Conservation (phyloP, 1,140 invertebrate genomes). For the Platorchestia sp. region DNA sequence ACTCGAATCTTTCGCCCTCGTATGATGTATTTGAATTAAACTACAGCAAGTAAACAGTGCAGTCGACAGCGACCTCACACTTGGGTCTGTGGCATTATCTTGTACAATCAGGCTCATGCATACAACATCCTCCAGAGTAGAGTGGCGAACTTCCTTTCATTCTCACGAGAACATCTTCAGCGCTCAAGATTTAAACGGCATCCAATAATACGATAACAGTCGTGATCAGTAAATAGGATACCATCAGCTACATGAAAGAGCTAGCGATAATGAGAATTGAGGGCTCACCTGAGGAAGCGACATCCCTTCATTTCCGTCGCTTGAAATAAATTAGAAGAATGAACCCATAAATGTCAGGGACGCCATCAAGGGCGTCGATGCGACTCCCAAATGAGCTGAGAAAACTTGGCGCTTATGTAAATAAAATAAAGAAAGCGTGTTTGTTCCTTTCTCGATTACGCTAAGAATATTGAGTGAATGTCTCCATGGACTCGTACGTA, state of each 20-base stretch:
- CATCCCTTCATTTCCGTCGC: neutral
- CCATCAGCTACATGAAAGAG: neutral
- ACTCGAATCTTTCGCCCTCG: neutral
- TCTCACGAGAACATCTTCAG: neutral
- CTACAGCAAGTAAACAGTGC: neutral
- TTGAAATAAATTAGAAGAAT: neutral
- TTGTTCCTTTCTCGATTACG: neutral
- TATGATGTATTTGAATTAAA: neutral
- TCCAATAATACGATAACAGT: neutral
- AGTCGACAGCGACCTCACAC: neutral
- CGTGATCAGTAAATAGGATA: neutral
- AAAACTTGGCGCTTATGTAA: neutral
- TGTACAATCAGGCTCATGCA: neutral
- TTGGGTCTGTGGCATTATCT: neutral
- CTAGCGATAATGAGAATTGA: neutral
- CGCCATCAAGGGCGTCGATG: neutral
- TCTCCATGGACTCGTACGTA: neutral
- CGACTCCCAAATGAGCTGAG: neutral
- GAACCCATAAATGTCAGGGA: neutral
- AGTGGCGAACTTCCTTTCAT: neutral
- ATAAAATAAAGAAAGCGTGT: neutral
- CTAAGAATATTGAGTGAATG: neutral
- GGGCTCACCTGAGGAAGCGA: neutral
- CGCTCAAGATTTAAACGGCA: neutral
- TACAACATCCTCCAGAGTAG: neutral